Evolutionary conservation across 1,140 invertebrate genomes (phyloP).

Genomic region (Agraylea sexmaculata): DNA sequence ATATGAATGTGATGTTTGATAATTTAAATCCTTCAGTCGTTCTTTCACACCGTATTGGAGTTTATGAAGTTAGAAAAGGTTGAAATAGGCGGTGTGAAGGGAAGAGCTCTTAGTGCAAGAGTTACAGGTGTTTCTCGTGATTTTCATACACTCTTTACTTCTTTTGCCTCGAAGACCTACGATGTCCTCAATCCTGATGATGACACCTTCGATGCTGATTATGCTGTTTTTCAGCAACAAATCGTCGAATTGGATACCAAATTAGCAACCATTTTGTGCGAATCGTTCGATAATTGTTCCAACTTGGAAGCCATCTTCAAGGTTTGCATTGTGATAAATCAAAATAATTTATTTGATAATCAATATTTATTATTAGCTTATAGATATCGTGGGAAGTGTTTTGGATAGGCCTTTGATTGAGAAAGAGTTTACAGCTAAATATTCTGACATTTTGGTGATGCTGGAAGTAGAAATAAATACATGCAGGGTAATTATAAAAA

Average conservation of each 20-base stretch:
- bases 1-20: too few species aligned
- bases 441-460: slow-evolving; percentile 64
- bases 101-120: slow-evolving; percentile 65
- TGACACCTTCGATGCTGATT: slow-evolving; percentile 69
- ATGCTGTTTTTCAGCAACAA: slow-evolving; percentile 64
- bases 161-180: slow-evolving; percentile 75
- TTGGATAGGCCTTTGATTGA: slow-evolving; percentile 78
- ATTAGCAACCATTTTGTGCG: slow-evolving; percentile 76
- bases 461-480: slow-evolving; percentile 62
- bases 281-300: slow-evolving; percentile 83
- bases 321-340: slow-evolving; percentile 39
- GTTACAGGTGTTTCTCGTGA: slow-evolving; percentile 72
- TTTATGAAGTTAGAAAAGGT: slow-evolving; percentile 92
- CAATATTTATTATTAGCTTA: slow-evolving; percentile 52
- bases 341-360: neutral
- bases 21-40: slow-evolving; percentile 43
- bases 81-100: slow-evolving; percentile 86
- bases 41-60: slow-evolving; percentile 85
- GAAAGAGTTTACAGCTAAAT: slow-evolving; percentile 75
- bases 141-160: slow-evolving; percentile 77
- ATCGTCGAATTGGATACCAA: slow-evolving; percentile 81
- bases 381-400: slow-evolving; percentile 77
- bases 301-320: slow-evolving; percentile 85
- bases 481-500: slow-evolving; percentile 36
- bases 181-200: slow-evolving; percentile 87